Evolutionary conservation across 2,888 invertebrate species (phyloP).

Genomic region (Phasia obesa): DNA sequence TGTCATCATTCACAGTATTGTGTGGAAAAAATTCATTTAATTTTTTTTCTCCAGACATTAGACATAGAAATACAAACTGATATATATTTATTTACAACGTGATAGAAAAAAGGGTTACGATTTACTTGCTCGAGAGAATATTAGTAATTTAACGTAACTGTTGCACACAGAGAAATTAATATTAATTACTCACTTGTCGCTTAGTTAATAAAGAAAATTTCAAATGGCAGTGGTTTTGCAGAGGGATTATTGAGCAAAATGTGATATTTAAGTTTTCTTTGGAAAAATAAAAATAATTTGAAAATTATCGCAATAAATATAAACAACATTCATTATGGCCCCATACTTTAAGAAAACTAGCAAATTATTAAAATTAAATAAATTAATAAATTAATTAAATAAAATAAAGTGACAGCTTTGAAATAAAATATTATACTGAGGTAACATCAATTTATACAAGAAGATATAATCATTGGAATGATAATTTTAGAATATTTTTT

Average conservation of each 20-base stretch:
- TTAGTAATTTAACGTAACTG: conserved; percentile 41
- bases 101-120: conserved; percentile 44
- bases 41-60: conserved; percentile 34
- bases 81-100: background rate
- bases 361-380: too few species aligned
- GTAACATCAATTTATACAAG: too few species aligned
- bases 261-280: conserved; percentile 35
- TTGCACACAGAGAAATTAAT: background rate
- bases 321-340: too few species aligned
- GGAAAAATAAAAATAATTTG: conserved; percentile 26
- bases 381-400: too few species aligned
- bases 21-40: conserved; percentile 45
- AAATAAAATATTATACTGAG: too few species aligned
- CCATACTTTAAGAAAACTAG: too few species aligned
- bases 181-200: conserved; percentile 53
- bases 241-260: conserved; percentile 23
- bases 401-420: too few species aligned
- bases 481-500: too few species aligned
- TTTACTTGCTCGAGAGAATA: conserved; percentile 3
- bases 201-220: conserved; percentile 45
- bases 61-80: background rate
- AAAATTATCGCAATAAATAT: background rate
- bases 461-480: too few species aligned
- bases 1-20: conserved; percentile 51
- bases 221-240: conserved; percentile 29